Base-by-base conservation (phyloP, 1,140 invertebrate species). In the Aphelinus atriplicis region DNA sequence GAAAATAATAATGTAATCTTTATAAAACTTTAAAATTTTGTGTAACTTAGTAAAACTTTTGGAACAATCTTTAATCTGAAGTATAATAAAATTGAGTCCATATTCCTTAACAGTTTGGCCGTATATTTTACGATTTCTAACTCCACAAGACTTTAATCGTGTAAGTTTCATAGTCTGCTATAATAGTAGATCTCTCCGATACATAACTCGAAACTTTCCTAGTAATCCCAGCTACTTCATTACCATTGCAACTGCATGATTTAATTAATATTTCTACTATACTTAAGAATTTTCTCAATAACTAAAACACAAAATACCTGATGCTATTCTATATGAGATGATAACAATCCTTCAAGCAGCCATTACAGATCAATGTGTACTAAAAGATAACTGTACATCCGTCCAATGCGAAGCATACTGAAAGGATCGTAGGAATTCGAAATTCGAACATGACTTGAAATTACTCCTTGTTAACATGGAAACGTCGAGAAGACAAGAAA, bases 151-250 rank as follows among this genome's bases (percentile, higher is more conserved):
- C 61, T 46, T 57, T 58, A 68, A 45, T 68, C 56, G n/a, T 6
- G 43, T 9, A 63, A 60, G 43, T 63, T 63, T 63, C 46, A 10
- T 9, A 48, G 10, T 43, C 45, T 10, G 46, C 61, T 46, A 63
- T 63, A 63, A 63, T 48, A 48, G 45, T 63, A 48, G 45, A 65
- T 65, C 63, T 50, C 26, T 43, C n/a, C 47, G 63, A 65, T 65
- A 65, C 63, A 64, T 64, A 65, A 65, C 63, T 65, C 50, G 50
- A 65, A 65, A 65, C 43, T n/a, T 65, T 65, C 63, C 42, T 10
- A 10, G 7, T 65, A 65, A 65, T 65, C 63, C 63, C 4, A 26
- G 63, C 7, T 42, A 7, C 10, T 26, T 48, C n/a, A 48, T 65
- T 65, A 53, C 48, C 50, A 5, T 26, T 53, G 51, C 51, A 53